These are phyloP conservation scores for Antedon mediterranea DNA, from an alignment of 53 echinoderm and acorn worm species.

Conservation along the genomic window DNA sequence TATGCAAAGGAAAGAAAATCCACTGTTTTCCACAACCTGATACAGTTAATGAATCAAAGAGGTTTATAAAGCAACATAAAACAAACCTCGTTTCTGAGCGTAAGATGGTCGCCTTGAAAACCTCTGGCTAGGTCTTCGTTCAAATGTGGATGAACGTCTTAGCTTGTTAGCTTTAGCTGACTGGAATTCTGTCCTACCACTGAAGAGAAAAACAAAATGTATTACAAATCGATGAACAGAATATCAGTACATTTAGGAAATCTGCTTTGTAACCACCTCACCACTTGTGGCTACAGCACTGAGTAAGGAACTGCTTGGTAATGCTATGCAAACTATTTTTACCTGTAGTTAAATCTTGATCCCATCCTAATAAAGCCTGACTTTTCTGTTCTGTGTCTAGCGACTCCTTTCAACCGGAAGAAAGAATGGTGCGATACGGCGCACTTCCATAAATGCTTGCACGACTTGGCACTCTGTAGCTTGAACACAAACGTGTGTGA, in stretches of 20 bases:
- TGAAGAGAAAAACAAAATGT: constrained; percentile 6
- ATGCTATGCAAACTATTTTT: too few relatives aligned
- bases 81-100: constrained; percentile 76
- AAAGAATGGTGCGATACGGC: constrained; percentile 97
- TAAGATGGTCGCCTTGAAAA: constrained; percentile 95
- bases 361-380: constrained; percentile 87
- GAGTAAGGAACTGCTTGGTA: not conserved
- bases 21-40: not conserved
- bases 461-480: constrained; percentile 43
- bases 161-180: constrained; percentile 68
- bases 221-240: too few relatives aligned
- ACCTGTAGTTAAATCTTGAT: constrained; percentile 98
- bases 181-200: constrained; percentile 96
- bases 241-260: too few relatives aligned
- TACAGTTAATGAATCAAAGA: not conserved
- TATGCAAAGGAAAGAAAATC: too few relatives aligned
- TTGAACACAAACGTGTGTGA: constrained; percentile 97
- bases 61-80: not conserved
- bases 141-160: constrained; percentile 61
- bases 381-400: constrained; percentile 39
- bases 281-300: too few relatives aligned
- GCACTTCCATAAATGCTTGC: constrained; percentile 95
- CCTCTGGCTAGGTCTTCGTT: constrained; percentile 87
- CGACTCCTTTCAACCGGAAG: constrained; percentile 82
- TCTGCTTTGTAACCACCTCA: too few relatives aligned